Percentiles rank a stretch among this genome's conserved stretches.
These are phyloP conservation scores for Himalopsyche phryganea DNA, from an alignment of 1,140 invertebrate genomes.

Conservation along the genomic window DNA sequence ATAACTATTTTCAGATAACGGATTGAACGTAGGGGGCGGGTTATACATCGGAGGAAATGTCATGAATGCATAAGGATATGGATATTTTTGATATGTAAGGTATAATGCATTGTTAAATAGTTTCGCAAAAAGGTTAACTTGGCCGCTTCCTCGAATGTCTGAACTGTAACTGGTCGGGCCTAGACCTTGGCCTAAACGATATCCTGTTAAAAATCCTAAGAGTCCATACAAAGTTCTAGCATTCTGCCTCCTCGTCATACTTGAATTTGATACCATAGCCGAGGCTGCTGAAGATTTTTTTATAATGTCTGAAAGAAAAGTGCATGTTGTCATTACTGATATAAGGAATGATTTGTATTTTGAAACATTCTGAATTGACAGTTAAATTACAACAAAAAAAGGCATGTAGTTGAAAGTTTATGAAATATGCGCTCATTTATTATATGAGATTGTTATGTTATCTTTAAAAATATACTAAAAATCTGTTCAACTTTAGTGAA, in stretches of 20 bases:
- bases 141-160: conserved; percentile 11
- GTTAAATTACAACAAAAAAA: too few species aligned
- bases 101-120: conserved; percentile 19
- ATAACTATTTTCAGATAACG: conserved; percentile 5
- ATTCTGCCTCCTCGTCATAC: neutral
- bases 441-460: too few species aligned
- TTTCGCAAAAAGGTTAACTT: conserved; percentile 22
- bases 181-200: conserved; percentile 18
- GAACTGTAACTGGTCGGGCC: conserved; percentile 17
- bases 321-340: too few species aligned
- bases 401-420: too few species aligned
- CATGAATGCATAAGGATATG: conserved; percentile 5
- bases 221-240: conserved; percentile 16
- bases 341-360: too few species aligned
- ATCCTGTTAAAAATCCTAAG: conserved; percentile 29
- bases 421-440: too few species aligned
- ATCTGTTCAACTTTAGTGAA: too few species aligned
- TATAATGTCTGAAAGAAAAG: neutral
- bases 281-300: neutral
- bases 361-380: too few species aligned
- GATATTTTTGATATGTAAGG: conserved; percentile 22
- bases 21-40: neutral
- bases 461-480: too few species aligned
- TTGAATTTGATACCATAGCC: neutral
- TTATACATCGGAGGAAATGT: conserved; percentile 7